phyloP scores from a whole-genome alignment of 2,797 vertebrate species.

The Trichosurus vulpecula region DNA sequence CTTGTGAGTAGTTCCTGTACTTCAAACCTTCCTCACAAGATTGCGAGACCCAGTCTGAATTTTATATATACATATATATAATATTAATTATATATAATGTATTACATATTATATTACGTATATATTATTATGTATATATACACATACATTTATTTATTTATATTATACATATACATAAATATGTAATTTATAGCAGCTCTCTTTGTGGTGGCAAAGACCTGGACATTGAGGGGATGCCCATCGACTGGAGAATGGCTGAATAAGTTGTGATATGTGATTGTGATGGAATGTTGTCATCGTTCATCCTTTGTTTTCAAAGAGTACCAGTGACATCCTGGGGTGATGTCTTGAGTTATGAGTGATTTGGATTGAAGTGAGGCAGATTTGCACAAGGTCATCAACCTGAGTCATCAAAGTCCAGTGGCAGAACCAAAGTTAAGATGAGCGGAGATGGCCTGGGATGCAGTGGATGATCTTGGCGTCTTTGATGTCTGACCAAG shows the following conservation, averaged over 20 bases:
- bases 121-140: too few species aligned
- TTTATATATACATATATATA: too few species aligned
- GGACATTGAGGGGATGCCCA: background rate
- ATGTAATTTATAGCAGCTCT: background rate
- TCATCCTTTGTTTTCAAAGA: background rate
- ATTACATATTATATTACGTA: too few species aligned
- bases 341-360: background rate
- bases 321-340: background rate
- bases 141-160: too few species aligned
- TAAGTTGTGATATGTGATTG: too few species aligned
- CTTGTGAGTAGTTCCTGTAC: too few species aligned
- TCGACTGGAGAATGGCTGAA: too few species aligned
- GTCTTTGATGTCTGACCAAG: background rate
- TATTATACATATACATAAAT: too few species aligned
- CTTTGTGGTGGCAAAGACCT: background rate
- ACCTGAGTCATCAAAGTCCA: background rate
- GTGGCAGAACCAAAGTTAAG: background rate
- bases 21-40: too few species aligned
- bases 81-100: too few species aligned
- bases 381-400: background rate
- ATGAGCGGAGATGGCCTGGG: background rate
- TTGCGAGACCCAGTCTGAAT: background rate
- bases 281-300: too few species aligned
- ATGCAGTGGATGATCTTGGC: background rate
- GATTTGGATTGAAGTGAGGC: background rate